phyloP scores from a whole-genome alignment of 2,797 vertebrate species.

The Pipistrellus pipistrellus region DNA sequence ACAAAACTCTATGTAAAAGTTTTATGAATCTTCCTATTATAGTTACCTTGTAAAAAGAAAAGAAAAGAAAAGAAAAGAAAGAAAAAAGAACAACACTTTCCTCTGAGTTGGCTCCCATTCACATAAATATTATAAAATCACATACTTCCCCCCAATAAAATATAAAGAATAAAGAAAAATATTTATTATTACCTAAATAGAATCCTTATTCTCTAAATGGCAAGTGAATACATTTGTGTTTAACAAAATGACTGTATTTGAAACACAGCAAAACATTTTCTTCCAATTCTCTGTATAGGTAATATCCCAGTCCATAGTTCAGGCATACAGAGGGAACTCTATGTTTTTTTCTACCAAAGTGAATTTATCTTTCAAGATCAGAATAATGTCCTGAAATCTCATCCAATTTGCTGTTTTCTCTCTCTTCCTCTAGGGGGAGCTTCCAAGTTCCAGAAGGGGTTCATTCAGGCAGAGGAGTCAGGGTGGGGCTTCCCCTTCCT shows the following conservation, averaged over 20 bases:
- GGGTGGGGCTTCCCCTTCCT: not conserved
- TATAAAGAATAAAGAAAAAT: not conserved
- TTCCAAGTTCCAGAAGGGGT: not conserved
- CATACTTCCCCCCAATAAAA: not conserved
- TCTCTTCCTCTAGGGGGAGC: not conserved
- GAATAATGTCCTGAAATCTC: not conserved
- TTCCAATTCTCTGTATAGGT: not conserved
- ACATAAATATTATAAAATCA: not conserved
- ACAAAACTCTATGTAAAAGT: not conserved
- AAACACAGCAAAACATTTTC: not conserved
- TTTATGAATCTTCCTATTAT: conserved; percentile 18
- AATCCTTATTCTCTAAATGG: not conserved
- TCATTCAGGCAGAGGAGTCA: not conserved
- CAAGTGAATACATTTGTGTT: not conserved
- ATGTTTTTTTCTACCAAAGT: not conserved
- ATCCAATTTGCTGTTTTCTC: not conserved
- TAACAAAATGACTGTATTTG: not conserved
- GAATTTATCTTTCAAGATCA: conserved; percentile 33
- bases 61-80: not conserved
- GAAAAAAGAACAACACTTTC: not conserved
- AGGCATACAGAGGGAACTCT: not conserved
- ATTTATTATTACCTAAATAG: not conserved
- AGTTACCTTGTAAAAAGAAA: not conserved
- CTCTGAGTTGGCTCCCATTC: not conserved
- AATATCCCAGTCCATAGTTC: not conserved